Evolutionary conservation across 2,113 vertebrate genomes (phyloP).

Genomic region (Corvus cornix): DNA sequence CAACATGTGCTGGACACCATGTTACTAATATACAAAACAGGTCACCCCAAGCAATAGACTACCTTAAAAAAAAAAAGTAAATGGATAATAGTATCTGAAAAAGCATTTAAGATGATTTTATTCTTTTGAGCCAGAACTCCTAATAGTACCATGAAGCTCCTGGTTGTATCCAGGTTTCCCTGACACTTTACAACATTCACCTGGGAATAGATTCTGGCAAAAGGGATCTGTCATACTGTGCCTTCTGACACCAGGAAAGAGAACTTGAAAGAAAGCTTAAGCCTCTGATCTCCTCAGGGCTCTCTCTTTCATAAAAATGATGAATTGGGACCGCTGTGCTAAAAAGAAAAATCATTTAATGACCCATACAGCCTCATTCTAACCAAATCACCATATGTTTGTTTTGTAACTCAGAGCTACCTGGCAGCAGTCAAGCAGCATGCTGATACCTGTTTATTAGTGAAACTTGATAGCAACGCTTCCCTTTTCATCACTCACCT

Average conservation of each 20-base stretch:
- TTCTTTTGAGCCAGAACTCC: neutral
- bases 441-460: neutral
- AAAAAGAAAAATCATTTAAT: neutral
- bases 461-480: neutral
- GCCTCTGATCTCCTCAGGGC: neutral
- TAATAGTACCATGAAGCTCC: neutral
- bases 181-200: neutral
- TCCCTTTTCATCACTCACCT: neutral
- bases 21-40: neutral
- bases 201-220: neutral
- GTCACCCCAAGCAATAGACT: neutral
- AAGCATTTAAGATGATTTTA: neutral
- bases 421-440: neutral
- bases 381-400: neutral
- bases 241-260: neutral
- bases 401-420: neutral
- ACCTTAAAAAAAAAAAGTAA: neutral
- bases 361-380: neutral
- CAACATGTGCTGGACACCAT: neutral
- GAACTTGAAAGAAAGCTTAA: conserved; percentile 8
- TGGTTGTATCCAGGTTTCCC: neutral
- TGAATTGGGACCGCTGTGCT: neutral
- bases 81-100: no score
- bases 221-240: neutral
- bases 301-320: neutral